Base-by-base conservation (phyloP, 2,888 invertebrate species). In the Rhabditophanes sp. region DNA sequence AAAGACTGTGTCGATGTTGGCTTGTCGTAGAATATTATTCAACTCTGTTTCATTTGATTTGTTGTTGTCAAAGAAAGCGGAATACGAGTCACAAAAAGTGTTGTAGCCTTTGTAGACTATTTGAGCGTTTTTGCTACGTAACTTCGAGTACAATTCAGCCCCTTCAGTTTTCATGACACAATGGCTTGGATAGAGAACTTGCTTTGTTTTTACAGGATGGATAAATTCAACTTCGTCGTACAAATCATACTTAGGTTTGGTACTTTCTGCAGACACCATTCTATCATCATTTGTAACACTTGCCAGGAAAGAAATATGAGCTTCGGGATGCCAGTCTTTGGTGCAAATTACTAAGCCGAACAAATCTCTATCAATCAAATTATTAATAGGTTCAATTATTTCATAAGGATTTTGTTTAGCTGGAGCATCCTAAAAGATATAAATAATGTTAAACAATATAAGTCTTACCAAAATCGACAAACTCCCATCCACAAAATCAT, bases 1-100 rank as follows among this genome's bases (percentile, higher is more conserved):
- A 68, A 82, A 88, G 48, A 90, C 80, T 66, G 88, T 87, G 3
- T 85, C 82, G 32, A 82, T 78, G 37, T 76, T 76, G 55, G 78
- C 76, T 67, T 76, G 70, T 42, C 79, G 75, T 39, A 90, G 73
- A 65, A 83, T 80, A 5, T 76, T 75, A 61, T 78, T 77, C 26
- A 93, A 72, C 7, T 78, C 78, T 5, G 87, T 88, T 65, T n/a
- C n/a, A n/a, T n/a, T n/a, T n/a, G n/a, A n/a, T n/a, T 82, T 83
- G 69, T 82, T 81, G 70, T 93, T 93, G 70, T 93, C 90, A 82
- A 84, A 87, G 73, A 93, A 93, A 27, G 87, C 90, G 0, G 88
- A 88, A 69, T 93, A 93, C 2, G 87, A 85, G 68, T 93, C 93
- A 36, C 88, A 81, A 50, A 85, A 82, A 0, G 88, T 79, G 68